Evolutionary conservation across 30 jellyfish, hydroid and myxozoan species (phyloP).

Genomic region (Phacellophora camtschatica): DNA sequence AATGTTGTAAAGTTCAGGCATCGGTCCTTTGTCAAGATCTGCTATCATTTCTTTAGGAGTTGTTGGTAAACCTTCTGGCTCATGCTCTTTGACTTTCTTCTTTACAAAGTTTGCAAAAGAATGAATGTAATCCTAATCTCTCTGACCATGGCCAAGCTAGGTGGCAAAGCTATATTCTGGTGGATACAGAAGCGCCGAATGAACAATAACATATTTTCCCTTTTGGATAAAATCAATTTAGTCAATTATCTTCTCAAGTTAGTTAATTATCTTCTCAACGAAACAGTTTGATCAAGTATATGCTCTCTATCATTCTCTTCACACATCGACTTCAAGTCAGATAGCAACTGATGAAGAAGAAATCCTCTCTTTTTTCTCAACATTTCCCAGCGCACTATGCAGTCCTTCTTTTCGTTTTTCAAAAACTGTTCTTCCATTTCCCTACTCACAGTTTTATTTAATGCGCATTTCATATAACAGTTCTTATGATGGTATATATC

Average conservation of each 20-base stretch:
- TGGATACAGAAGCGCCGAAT: background rate
- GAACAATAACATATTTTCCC: constrained; percentile 15
- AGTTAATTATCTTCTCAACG: background rate
- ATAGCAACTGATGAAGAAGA: constrained; percentile 18
- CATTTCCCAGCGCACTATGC: background rate
- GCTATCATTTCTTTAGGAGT: background rate
- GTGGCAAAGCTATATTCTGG: background rate
- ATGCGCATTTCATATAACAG: constrained; percentile 5
- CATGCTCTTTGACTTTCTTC: too few species aligned
- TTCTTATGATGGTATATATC: constrained; percentile 9
- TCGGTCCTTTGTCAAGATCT: background rate
- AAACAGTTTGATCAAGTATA: background rate
- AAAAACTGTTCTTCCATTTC: constrained; percentile 8
- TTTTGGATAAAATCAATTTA: background rate
- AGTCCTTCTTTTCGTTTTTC: background rate
- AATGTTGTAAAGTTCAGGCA: background rate
- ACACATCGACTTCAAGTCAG: background rate
- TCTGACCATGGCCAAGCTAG: background rate
- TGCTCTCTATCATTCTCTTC: constrained; percentile 7
- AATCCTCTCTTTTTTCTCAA: background rate
- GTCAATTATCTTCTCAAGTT: background rate
- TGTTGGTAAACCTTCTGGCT: too few species aligned
- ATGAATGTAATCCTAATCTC: too few species aligned
- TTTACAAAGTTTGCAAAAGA: too few species aligned
- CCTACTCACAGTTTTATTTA: background rate